Evolutionary conservation across 2,113 vertebrate species (phyloP).

Genomic region (Hiodon alosoides): DNA sequence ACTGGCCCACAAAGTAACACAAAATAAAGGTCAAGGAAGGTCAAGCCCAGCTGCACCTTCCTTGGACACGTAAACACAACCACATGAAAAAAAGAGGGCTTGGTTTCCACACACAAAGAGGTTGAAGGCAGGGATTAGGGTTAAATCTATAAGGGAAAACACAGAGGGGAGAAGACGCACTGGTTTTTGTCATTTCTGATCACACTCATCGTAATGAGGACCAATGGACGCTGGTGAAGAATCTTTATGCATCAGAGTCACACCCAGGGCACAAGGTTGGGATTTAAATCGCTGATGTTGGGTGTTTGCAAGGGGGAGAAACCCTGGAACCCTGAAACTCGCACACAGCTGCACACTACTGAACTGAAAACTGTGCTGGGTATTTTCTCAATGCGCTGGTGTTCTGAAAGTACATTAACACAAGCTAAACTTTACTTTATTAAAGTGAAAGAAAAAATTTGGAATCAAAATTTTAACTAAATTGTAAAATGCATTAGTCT

Average conservation of each 20-base stretch:
- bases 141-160: neutral
- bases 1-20: slow-evolving; percentile 13
- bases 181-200: neutral
- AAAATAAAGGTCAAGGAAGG: slow-evolving; percentile 29
- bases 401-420: too few relatives aligned
- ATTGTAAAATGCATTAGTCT: neutral
- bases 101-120: neutral
- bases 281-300: too few relatives aligned
- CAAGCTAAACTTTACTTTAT: too few relatives aligned
- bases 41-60: slow-evolving; percentile 18
- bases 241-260: neutral
- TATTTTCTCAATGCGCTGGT: too few relatives aligned
- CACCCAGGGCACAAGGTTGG: neutral
- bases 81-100: neutral
- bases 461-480: too few relatives aligned
- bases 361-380: too few relatives aligned
- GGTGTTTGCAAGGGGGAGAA: too few relatives aligned
- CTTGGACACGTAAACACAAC: neutral
- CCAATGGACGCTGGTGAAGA: neutral
- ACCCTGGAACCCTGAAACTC: too few relatives aligned
- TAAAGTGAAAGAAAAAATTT: too few relatives aligned
- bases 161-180: neutral
- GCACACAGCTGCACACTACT: too few relatives aligned
- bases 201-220: neutral
- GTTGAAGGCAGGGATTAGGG: neutral